Base-by-base conservation (phyloP, 2,797 vertebrate species). In the Danio kyathit region DNA sequence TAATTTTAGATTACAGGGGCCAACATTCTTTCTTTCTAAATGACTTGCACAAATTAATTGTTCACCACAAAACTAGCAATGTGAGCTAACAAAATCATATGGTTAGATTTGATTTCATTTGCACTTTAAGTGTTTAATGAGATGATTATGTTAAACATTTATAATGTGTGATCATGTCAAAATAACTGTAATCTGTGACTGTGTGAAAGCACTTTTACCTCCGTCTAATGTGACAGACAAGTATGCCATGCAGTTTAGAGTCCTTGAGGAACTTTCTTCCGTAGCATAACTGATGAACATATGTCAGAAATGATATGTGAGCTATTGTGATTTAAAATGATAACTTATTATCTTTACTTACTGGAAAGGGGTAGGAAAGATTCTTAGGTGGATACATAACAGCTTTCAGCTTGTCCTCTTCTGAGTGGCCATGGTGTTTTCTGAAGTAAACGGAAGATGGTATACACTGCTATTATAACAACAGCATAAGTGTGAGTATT, bases 261-360 rank as follows among this genome's bases (percentile, higher is more conserved):
- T 14, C 38, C 41, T 14, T 64, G 14, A 38, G 43, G 40, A 17
- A 29, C 21, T 40, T n/a, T 11, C 21, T 51, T 52, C n/a, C n/a
- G n/a, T n/a, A n/a, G 67, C 3, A 10, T 70, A 17, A 52, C 48
- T 52, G 29, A 52, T 70, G 48, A 51, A 38, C 3, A 51, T n/a
- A 11, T n/a, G 7, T 51, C 46, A 69, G 46, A 38, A 51, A 19
- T 69, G 7, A 51, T 65, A 44, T 69, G 46, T 9, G 21, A 51
- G 46, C 21, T 13, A n/a, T n/a, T n/a, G n/a, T n/a, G n/a, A 52
- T 70, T 52, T 69, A 11, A 69, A 38, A 51, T 69, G 29, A 46
- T 49, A 43, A 11, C 43, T 48, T 14, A 48, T 29, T 17, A 5
- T 69, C 14, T 51, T 69, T 52, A 51, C 66, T 52, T n/a, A 38